Percentiles rank a stretch among this genome's conserved stretches.
Conservation (phyloP, 2,888 invertebrate species). For the Chorisops tibialis region DNA sequence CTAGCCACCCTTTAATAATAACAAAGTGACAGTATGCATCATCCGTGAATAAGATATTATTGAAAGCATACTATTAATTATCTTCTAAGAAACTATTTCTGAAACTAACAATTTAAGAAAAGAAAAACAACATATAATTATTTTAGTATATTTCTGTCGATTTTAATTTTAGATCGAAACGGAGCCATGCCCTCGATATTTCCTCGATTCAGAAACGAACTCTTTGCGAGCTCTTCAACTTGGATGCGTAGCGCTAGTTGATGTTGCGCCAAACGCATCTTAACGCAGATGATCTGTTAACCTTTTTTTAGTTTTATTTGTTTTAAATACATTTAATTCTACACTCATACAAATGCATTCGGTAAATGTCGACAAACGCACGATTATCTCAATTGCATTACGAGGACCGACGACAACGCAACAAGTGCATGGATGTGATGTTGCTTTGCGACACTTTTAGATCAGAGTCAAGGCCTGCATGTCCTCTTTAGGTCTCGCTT, state of each 20-base stretch:
- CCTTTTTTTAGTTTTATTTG: neutral
- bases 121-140: too few species aligned
- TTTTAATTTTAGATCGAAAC: slow-evolving; percentile 1
- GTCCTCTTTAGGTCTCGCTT: slow-evolving; percentile 33
- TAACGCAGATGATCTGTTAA: neutral
- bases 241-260: neutral
- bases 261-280: neutral
- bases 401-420: neutral
- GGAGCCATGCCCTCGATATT: slow-evolving; percentile 20
- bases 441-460: slow-evolving; percentile 30
- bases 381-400: neutral
- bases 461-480: slow-evolving; percentile 39
- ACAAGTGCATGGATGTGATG: slow-evolving; percentile 22
- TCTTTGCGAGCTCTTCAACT: too few species aligned
- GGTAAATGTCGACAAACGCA: neutral
- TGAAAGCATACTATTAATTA: too few species aligned
- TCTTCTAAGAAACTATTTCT: too few species aligned
- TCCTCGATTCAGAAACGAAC: neutral
- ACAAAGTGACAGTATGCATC: too few species aligned
- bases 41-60: too few species aligned
- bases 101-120: too few species aligned
- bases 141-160: too few species aligned
- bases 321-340: neutral
- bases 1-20: too few species aligned
- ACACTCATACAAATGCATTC: slow-evolving; percentile 15